These are phyloP conservation scores for Rhyacichthys aspro DNA, from an alignment of 2,797 vertebrate species.

Conservation along the genomic window DNA sequence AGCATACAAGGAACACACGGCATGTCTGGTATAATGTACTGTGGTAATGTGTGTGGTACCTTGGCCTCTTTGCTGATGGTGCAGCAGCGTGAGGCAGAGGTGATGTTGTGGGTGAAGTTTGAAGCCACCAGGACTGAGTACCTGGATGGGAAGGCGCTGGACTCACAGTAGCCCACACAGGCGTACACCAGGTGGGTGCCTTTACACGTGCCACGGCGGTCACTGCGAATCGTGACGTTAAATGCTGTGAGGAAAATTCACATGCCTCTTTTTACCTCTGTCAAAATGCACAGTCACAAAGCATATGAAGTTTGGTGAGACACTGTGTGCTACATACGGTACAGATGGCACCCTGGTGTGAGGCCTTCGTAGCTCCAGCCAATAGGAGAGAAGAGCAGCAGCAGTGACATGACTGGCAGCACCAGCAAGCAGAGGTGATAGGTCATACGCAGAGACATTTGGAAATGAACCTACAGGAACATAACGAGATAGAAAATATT, in stretches of 20 bases:
- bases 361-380: conserved; percentile 67
- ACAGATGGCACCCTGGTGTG: conserved; percentile 85
- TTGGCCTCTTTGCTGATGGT: conserved; percentile 83
- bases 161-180: conserved; percentile 92
- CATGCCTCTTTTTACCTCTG: background rate
- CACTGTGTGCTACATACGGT: conserved; percentile 80
- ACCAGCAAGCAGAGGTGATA: conserved; percentile 64
- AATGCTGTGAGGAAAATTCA: conserved; percentile 75
- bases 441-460: conserved; percentile 67
- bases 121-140: conserved; percentile 88
- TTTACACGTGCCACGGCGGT: conserved; percentile 83
- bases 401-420: conserved; percentile 64
- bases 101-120: conserved; percentile 89
- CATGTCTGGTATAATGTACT: too few relatives aligned
- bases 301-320: too few relatives aligned
- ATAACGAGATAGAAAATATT: conserved; percentile 5
- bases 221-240: conserved; percentile 88
- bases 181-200: conserved; percentile 84
- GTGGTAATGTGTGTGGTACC: conserved; percentile 47
- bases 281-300: background rate
- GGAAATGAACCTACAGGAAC: conserved; percentile 47
- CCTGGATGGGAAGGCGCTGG: conserved; percentile 90
- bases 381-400: conserved; percentile 72
- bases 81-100: conserved; percentile 89
- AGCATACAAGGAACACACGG: too few relatives aligned